phyloP scores from a whole-genome alignment of 2,888 invertebrate species.

The Caenorhabditis sp. region DNA sequence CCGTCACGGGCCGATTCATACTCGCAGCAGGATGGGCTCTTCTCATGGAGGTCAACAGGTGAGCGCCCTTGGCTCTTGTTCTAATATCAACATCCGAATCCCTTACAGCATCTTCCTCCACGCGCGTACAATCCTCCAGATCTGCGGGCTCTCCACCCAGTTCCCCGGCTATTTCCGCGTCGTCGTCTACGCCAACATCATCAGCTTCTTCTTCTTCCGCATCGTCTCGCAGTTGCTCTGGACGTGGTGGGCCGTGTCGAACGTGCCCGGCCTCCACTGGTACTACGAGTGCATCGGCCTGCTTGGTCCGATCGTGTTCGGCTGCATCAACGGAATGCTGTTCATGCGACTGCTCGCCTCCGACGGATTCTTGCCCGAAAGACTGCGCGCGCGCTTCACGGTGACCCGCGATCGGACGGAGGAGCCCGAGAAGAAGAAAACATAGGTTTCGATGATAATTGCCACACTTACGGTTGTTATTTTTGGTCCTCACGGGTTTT shows the following conservation, averaged over 20 bases:
- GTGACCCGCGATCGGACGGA: conserved; percentile 28
- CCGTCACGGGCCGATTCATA: conserved; percentile 61
- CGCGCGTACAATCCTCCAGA: conserved; percentile 71
- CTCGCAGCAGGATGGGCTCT: conserved; percentile 73
- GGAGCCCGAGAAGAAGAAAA: conserved; percentile 10
- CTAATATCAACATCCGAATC: neutral
- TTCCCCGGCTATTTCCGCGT: conserved; percentile 51
- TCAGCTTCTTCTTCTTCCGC: conserved; percentile 72
- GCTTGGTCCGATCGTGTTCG: conserved; percentile 67
- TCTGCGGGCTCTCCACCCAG: conserved; percentile 58
- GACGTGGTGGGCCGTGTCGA: conserved; percentile 58
- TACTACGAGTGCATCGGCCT: conserved; percentile 60
- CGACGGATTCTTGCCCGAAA: conserved; percentile 68
- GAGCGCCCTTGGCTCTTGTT: neutral
- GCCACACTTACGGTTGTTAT: too few species aligned
- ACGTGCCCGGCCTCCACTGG: conserved; percentile 58
- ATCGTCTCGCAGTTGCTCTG: conserved; percentile 70
- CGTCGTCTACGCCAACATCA: conserved; percentile 67
- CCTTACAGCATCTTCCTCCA: conserved; percentile 74
- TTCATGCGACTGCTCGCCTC: conserved; percentile 72
- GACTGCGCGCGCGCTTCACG: conserved; percentile 9
- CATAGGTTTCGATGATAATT: neutral
- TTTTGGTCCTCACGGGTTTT: too few species aligned
- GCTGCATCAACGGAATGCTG: conserved; percentile 68
- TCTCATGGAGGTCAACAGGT: conserved; percentile 77